Percentiles rank a stretch among this genome's conserved stretches.
phyloP scores from a whole-genome alignment of 2,888 invertebrate species.

The Gari tellinella region DNA sequence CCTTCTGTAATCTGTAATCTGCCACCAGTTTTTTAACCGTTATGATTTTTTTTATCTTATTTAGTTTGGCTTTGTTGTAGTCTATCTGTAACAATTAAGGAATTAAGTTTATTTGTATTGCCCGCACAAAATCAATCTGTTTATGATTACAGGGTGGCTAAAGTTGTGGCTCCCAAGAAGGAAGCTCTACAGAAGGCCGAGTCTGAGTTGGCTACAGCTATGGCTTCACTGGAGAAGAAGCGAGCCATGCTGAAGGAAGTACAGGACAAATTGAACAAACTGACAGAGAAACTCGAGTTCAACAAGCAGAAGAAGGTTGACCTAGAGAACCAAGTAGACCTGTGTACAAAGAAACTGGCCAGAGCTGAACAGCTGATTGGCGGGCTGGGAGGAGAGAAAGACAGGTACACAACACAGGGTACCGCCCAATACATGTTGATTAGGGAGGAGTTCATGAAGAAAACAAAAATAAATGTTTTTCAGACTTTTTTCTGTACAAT shows the following conservation, averaged over 20 bases:
- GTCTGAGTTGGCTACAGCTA: constrained; percentile 82
- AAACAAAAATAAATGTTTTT: too few relatives aligned
- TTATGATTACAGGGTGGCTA: constrained; percentile 80
- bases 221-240: constrained; percentile 84
- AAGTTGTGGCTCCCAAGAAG: constrained; percentile 85
- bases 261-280: constrained; percentile 84
- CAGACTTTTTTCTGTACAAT: too few relatives aligned
- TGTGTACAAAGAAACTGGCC: constrained; percentile 84
- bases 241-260: constrained; percentile 84
- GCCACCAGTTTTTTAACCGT: too few relatives aligned
- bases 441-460: too few relatives aligned
- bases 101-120: too few relatives aligned
- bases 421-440: too few relatives aligned
- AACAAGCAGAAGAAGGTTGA: constrained; percentile 84
- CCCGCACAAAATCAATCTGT: too few relatives aligned
- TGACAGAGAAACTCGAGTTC: constrained; percentile 83
- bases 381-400: constrained; percentile 84
- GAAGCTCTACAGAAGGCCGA: constrained; percentile 84
- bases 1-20: too few relatives aligned
- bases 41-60: too few relatives aligned
- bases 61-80: too few relatives aligned
- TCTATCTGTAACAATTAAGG: too few relatives aligned
- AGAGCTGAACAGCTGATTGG: constrained; percentile 85
- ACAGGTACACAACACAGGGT: constrained; percentile 75
- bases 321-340: constrained; percentile 84